Base-by-base conservation (phyloP, 2,888 invertebrate species). In the Agrotis ipsilon region DNA sequence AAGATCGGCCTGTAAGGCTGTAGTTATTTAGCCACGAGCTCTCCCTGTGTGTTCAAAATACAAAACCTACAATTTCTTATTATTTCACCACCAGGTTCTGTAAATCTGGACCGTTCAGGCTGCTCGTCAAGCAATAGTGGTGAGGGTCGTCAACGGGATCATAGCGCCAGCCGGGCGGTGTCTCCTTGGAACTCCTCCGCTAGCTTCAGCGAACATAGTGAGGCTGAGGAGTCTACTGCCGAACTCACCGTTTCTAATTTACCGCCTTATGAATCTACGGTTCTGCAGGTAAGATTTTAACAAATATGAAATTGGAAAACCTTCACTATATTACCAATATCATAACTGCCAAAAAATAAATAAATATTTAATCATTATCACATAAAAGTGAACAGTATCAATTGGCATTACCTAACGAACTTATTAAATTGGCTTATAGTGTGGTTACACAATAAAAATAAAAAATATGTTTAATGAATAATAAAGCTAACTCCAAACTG, bases 151-250 rank as follows among this genome's bases (percentile, higher is more conserved):
- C 82, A 73, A 0, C 87, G 92, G 13, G 92, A 92, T 54, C 63
- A 62, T 61, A 89, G 89, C 69, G 88, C 86, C 55, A 89, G 90
- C 74, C 93, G 96, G 43, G 94, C 95, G 45, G 88, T 86, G 16
- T 96, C 96, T 2, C 96, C 96, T 7, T 96, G 96, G 95, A 96
- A 96, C 91, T 94, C 94, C 1, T 95, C 95, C 11, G 92, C 91
- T 6, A 93, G 92, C 76, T 89, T 93, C 89, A 94, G 95, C 84
- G 95, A 96, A 78, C 94, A 93, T 70, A 94, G 94, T 87, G 95
- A 95, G 78, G 83, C 88, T 43, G 95, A 94, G 19, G 94, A 94
- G 2, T 48, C 87, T 14, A 77, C 85, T 46, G 90, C 94, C 14
- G 96, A 96, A 77, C 92, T 96, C 19, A 96, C 96, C 63, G 94